Evolutionary conservation across 2,888 invertebrate species (phyloP), one percentile per base, ranked within the genome.

Genomic region (Noctuana brunneofusca): DNA sequence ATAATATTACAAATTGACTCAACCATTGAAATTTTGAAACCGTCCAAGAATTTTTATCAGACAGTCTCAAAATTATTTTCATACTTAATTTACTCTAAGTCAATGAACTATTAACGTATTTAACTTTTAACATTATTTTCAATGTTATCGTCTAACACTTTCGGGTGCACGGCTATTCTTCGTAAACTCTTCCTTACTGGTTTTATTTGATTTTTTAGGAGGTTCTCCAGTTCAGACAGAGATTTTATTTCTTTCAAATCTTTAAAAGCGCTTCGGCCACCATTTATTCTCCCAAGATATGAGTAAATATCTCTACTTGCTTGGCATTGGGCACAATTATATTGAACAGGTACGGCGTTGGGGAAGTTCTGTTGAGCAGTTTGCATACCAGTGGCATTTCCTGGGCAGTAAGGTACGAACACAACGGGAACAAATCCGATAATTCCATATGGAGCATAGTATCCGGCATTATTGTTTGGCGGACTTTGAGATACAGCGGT

Each of bases 391-490:
- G 84, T 81, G 4, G 81, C 86, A 56, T 86, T 88, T 24, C 93
- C 93, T 0, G 94, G 94, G 73, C 94, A 94, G 74, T 93, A 93
- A 1, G 95, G 95, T 70, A 95, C 92, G 73, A 95, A 95, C 16
- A 95, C 92, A 2, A 95, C 95, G 0, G 95, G 95, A 69, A 95
- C 92, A 69, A 94, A 95, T 53, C 95, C 95, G 52, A 95, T 92
- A 12, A 94, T 91, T 6, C 94, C 94, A 72, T 93, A 93, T 0
- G 94, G 92, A 3, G 91, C 81, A 50, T 88, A 87, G 63, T 80
- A 82, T 52, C 73, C 71, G 8, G 62, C 73, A 50, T 70, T 66
- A 2, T 74, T 75, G 59, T 79, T 75, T 53, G 68, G 59, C 80
- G 76, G 88, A 69, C 77, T 81, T 78, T 73, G 81, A n/a, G 76